Base-by-base conservation (phyloP, 2,888 invertebrate species). In the Nipponacmea schrenckii region DNA sequence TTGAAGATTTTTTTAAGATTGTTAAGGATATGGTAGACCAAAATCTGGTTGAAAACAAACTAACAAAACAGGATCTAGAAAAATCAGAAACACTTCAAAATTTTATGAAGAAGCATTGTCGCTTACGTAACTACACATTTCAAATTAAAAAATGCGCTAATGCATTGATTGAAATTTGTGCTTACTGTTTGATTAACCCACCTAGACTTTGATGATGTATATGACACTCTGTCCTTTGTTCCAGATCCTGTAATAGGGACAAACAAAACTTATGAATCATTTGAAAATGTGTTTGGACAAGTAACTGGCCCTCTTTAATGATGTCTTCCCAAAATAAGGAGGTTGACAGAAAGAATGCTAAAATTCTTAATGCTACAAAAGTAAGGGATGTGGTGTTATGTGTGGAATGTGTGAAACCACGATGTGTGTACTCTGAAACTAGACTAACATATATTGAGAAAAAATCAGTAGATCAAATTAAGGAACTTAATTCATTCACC, bases 351-450 rank as follows among this genome's bases (percentile, higher is more conserved):
- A 50, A 31, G 20, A 50, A 50, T 50, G 15, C 14, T n/a, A 50
- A 50, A 50, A 50, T 50, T 17, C 50, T 50, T 15, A 50, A 50
- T 50, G 50, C 50, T 17, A 50, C 50, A n/a, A 50, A 50, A 50
- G 50, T 50, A 50, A 50, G 10, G 15, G 50, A 50, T 50, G 14
- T 15, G 14, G 50, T 50, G 50, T 14, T 50, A 50, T 50, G 50
- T 50, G 50, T 50, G n/a, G 50, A 50, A 50, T 50, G 50, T 50
- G 50, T 7, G 50, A 50, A 50, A 50, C 50, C 50, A 50, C 50
- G 50, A 20, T 7, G 50, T 50, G 50, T 50, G 14, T 50, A 50
- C 17, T 50, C 50, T 50, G 50, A 50, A 50, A 50, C 50, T 15
- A 50, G 15, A 50, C 14, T 50, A 50, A 50, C 50, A 50, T 50